These are phyloP conservation scores for Euplexia lucipara DNA, from an alignment of 2,888 invertebrate species.

Conservation along the genomic window DNA sequence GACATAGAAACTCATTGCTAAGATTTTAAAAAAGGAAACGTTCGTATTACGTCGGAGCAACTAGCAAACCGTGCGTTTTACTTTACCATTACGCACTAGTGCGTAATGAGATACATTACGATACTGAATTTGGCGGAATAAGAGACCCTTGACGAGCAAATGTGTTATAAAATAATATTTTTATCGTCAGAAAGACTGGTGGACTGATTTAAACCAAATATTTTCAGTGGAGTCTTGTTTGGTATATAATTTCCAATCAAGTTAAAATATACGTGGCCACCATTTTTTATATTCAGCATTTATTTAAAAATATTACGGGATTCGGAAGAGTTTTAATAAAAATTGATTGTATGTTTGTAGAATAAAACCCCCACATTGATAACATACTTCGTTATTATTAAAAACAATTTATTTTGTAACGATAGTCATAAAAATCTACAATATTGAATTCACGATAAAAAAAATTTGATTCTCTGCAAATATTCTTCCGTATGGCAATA, in stretches of 20 bases:
- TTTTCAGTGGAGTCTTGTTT: conserved; percentile 14
- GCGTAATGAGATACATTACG: too few species aligned
- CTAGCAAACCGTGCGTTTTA: too few species aligned
- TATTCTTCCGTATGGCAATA: conserved; percentile 45
- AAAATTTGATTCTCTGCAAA: conserved; percentile 1
- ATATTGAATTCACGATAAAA: not conserved
- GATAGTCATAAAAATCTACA: not conserved
- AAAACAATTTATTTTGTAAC: too few species aligned
- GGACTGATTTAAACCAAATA: conserved; percentile 7
- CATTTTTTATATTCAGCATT: conserved; percentile 1
- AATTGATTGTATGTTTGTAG: not conserved
- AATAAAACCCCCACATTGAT: too few species aligned
- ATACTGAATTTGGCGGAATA: too few species aligned
- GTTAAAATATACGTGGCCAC: not conserved
- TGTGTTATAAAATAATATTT: too few species aligned
- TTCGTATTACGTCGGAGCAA: too few species aligned
- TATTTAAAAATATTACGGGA: not conserved
- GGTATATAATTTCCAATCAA: not conserved
- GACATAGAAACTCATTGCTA: too few species aligned
- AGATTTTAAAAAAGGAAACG: too few species aligned
- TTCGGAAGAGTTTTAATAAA: not conserved
- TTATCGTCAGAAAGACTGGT: not conserved
- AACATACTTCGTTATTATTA: too few species aligned
- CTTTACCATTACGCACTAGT: too few species aligned
- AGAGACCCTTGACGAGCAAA: too few species aligned